Base-by-base conservation (phyloP, 2,113 vertebrate species). In the Hepsetus odoe region DNA sequence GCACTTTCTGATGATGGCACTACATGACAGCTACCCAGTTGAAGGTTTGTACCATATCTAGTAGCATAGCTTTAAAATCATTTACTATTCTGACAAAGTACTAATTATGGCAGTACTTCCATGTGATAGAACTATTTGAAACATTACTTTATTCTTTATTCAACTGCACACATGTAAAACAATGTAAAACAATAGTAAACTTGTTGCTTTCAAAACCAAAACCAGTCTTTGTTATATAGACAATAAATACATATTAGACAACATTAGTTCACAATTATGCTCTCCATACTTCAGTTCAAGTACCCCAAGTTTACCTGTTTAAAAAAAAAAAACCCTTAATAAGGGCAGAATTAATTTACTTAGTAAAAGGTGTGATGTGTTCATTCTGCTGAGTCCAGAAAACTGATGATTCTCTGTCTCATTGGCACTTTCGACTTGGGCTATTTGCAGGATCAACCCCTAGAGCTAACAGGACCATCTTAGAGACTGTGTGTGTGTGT, bases 311-410 rank as follows among this genome's bases (percentile, higher is more conserved):
- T 73, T 56, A 76, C 70, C 46, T 38, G 20, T 46, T 72, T 64
- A n/a, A 78, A 75, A 82, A 56, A 58, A n/a, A 78, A 75, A 82
- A 56, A 58, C 55, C 30, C 26, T 79, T 32, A 62, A 72, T n/a
- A 61, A 62, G 4, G 65, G 66, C 51, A 69, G 42, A 35, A 66
- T 74, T 68, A 40, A 74, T 66, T 73, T 42, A 73, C 69, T 73
- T 77, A 74, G 46, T 75, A 51, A 79, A 66, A 58, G 22, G 18
- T 38, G 26, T 6, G 32, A 59, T 12, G 42, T 30, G 24, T 72
- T 65, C 22, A 24, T 33, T 26, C 35, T 28, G 24, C 30, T 32
- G 33, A 44, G 22, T 56, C 51, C 53, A 40, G 51, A 65, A 35
- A 49, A 67, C n/a, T n/a, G n/a, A n/a, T n/a, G n/a, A n/a, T n/a